Evolutionary conservation across 2,113 vertebrate species (phyloP).

Genomic region (Balaenoptera acutorostrata): DNA sequence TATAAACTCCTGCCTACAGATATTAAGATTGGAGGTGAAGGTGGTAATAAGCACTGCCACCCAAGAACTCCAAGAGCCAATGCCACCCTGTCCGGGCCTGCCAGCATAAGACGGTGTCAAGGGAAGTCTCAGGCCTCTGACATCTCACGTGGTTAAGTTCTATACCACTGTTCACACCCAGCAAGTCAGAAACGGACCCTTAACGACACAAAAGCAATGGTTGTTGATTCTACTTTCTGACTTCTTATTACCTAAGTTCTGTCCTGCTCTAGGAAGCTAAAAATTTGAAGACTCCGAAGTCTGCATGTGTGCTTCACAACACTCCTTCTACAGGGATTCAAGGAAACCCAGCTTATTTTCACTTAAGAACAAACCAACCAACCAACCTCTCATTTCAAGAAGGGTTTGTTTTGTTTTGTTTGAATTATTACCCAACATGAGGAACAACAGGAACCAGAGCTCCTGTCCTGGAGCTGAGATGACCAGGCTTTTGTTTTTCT

Average conservation of each 20-base stretch:
- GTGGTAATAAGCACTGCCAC: constrained; percentile 41
- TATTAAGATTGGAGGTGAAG: constrained; percentile 55
- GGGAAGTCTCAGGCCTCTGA: neutral
- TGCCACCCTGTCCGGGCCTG: neutral
- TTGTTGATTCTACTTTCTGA: neutral
- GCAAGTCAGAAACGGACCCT: neutral
- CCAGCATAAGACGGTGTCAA: neutral
- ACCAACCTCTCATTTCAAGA: neutral
- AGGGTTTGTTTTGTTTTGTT: neutral
- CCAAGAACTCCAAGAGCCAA: neutral
- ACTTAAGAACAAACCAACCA: neutral
- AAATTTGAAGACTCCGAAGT: neutral
- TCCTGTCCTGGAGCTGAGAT: neutral
- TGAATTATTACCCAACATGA: neutral
- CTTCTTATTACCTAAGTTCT: neutral
- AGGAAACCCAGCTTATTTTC: constrained; percentile 14
- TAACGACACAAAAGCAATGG: neutral
- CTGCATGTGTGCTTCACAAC: neutral
- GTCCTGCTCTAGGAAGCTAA: neutral
- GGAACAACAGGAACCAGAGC: neutral
- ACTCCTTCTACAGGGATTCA: neutral
- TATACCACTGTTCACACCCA: neutral
- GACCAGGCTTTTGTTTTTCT: neutral
- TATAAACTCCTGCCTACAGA: constrained; percentile 55
- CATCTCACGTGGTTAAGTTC: neutral